Percentiles rank a stretch among this genome's conserved stretches.
Evolutionary conservation across 1,140 invertebrate genomes (phyloP).

Genomic region (Drosophila hydei): DNA sequence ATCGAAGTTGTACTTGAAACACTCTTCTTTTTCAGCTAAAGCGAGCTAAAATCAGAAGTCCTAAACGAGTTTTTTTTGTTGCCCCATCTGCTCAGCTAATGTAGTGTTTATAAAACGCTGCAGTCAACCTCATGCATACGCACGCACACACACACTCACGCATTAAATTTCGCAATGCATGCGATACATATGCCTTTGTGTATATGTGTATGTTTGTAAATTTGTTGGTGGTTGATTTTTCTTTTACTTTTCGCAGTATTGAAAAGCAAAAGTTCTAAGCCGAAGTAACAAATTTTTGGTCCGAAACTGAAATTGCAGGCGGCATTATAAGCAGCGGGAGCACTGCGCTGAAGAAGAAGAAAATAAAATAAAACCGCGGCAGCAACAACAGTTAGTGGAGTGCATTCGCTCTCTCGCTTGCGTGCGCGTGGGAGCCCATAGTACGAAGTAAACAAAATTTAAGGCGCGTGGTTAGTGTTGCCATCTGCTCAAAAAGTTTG

Average conservation of each 20-base stretch:
- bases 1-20: conserved; percentile 33
- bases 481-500: conserved; percentile 6
- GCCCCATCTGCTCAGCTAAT: conserved; percentile 25
- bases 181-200: conserved; percentile 24
- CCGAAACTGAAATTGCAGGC: conserved; percentile 47
- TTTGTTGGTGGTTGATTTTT: conserved; percentile 64
- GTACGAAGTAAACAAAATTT: conserved; percentile 66
- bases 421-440: conserved; percentile 20
- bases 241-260: conserved; percentile 37
- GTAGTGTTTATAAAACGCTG: conserved; percentile 43
- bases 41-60: conserved; percentile 54
- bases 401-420: conserved; percentile 27
- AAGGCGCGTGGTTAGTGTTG: conserved; percentile 37
- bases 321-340: conserved; percentile 18
- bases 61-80: conserved; percentile 67
- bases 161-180: conserved; percentile 73
- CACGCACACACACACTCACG: not conserved
- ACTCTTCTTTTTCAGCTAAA: conserved; percentile 19
- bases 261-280: conserved; percentile 73
- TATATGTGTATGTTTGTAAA: conserved; percentile 34
- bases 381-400: conserved; percentile 19
- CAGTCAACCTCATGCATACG: conserved; percentile 12
- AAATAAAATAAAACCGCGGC: conserved; percentile 18
- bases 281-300: conserved; percentile 48
- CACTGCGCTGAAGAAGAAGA: conserved; percentile 7